Evolutionary conservation across 2,113 vertebrate species (phyloP).

Genomic region (Paracanthobrama guichenoti): DNA sequence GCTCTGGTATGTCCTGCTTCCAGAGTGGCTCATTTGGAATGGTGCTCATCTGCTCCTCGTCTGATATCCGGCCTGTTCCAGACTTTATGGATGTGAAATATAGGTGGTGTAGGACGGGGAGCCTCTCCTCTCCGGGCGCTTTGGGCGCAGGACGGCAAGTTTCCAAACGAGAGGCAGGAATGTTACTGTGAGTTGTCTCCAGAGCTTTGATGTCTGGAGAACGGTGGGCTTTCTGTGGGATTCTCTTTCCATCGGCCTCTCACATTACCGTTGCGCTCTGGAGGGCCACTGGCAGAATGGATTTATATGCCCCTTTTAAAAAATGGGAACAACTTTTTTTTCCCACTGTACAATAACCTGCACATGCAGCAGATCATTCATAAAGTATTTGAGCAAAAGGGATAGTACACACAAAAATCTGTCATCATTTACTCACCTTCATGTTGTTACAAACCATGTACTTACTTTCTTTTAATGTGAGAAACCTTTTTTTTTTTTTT

Average conservation of each 20-base stretch:
- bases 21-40: constrained; percentile 44
- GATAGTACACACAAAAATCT: constrained; percentile 14
- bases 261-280: constrained; percentile 68
- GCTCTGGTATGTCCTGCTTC: constrained; percentile 62
- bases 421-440: background rate
- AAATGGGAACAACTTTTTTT: constrained; percentile 60
- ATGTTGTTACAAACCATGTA: background rate
- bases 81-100: constrained; percentile 50
- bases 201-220: constrained; percentile 73
- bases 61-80: constrained; percentile 25
- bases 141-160: constrained; percentile 14
- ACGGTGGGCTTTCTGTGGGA: constrained; percentile 53
- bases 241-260: constrained; percentile 66
- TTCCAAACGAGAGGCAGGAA: constrained; percentile 65
- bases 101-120: constrained; percentile 15
- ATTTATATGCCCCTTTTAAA: constrained; percentile 75
- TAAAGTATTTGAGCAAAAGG: constrained; percentile 37
- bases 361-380: constrained; percentile 49
- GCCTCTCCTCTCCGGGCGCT: constrained; percentile 16
- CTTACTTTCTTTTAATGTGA: background rate
- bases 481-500: background rate
- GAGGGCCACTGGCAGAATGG: constrained; percentile 64
- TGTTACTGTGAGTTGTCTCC: constrained; percentile 69
- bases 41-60: constrained; percentile 37
- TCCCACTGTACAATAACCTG: constrained; percentile 67